A percentile compares a stretch with the other conserved stretches of the same genome.
Evolutionary conservation across 2,113 vertebrate genomes (phyloP).

Genomic region (Catharus minimus): DNA sequence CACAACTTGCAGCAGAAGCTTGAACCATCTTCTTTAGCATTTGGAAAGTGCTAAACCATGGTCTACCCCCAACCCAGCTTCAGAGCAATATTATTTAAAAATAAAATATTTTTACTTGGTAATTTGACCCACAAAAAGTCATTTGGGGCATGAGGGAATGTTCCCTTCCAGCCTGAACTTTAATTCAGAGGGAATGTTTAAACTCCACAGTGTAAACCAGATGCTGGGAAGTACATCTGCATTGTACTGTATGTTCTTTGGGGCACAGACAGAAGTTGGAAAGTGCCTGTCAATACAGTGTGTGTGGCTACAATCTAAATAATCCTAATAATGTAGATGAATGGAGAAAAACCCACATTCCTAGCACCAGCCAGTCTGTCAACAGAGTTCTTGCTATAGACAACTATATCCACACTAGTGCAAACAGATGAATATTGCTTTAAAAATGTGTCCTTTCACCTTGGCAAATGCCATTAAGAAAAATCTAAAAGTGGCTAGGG

Average conservation of each 20-base stretch:
- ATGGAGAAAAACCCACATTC: neutral
- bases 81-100: conserved; percentile 26
- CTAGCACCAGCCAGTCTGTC: neutral
- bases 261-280: neutral
- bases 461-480: neutral
- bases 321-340: neutral
- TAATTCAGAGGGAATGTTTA: conserved; percentile 51
- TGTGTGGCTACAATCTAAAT: neutral
- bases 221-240: conserved; percentile 7
- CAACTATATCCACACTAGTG: neutral
- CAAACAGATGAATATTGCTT: neutral
- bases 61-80: neutral
- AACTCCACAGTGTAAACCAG: conserved; percentile 44
- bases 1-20: conserved; percentile 33
- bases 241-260: neutral
- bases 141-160: conserved; percentile 38
- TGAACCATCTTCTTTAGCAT: neutral
- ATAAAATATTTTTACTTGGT: conserved; percentile 43
- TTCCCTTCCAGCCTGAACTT: conserved; percentile 22
- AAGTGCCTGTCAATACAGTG: neutral
- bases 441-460: neutral
- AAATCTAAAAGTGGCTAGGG: neutral
- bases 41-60: conserved; percentile 23
- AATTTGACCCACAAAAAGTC: conserved; percentile 52
- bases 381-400: neutral